phyloP scores from a whole-genome alignment of 2,113 vertebrate species.

The Dasyprocta punctata region DNA sequence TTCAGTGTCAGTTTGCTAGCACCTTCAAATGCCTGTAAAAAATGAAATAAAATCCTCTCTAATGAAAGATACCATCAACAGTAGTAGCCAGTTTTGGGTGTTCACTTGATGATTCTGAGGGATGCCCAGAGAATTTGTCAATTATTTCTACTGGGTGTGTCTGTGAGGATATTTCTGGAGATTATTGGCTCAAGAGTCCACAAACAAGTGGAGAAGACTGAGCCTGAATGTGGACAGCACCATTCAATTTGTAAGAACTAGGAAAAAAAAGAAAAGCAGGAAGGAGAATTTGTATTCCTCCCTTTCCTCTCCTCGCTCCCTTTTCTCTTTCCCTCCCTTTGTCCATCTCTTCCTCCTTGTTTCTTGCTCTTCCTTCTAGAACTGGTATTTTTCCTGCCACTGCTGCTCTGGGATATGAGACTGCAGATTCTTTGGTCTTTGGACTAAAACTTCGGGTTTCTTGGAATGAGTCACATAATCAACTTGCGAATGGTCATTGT shows the following conservation, averaged over 20 bases:
- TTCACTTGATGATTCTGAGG: not conserved
- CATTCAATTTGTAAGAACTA: not conserved
- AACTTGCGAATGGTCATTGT: not conserved
- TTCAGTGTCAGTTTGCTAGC: conserved; percentile 2
- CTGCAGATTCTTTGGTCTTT: not conserved
- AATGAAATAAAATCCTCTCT: conserved; percentile 5
- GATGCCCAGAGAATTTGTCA: not conserved
- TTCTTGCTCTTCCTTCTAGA: not conserved
- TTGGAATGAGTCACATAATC: not conserved
- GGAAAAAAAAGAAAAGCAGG: not conserved
- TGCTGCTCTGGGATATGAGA: not conserved
- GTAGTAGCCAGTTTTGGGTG: not conserved
- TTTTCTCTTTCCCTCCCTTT: not conserved
- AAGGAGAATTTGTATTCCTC: not conserved
- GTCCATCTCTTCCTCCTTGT: not conserved
- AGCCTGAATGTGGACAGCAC: not conserved
- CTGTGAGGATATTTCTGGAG: not conserved
- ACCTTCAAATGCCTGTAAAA: not conserved
- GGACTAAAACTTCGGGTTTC: not conserved
- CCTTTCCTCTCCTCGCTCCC: too few species aligned
- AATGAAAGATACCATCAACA: not conserved
- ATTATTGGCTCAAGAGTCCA: not conserved
- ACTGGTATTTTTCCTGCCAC: not conserved
- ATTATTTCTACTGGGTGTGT: not conserved
- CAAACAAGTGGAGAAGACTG: not conserved